These are phyloP conservation scores for Cetoscarus ocellatus DNA, from an alignment of 2,797 vertebrate genomes.

Conservation along the genomic window DNA sequence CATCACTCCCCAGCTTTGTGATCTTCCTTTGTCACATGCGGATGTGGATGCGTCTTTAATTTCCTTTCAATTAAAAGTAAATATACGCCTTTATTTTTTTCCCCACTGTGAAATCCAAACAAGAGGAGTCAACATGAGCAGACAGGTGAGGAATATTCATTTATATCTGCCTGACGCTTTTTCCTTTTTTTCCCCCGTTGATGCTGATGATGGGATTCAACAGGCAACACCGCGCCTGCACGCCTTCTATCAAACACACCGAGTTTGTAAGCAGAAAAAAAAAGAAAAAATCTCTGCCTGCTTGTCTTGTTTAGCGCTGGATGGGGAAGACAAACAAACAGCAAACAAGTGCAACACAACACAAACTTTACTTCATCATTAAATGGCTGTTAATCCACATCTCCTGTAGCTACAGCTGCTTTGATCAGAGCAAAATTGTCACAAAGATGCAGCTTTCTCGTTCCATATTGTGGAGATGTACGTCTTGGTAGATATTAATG, in stretches of 20 bases:
- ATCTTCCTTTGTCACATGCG: conserved; percentile 88
- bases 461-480: conserved; percentile 42
- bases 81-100: conserved; percentile 87
- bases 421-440: conserved; percentile 79
- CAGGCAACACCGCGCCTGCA: conserved; percentile 78
- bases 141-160: conserved; percentile 91
- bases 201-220: conserved; percentile 86
- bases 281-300: conserved; percentile 46
- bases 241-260: conserved; percentile 75
- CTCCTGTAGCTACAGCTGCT: conserved; percentile 72
- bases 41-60: conserved; percentile 90
- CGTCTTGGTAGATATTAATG: conserved; percentile 51
- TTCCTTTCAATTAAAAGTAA: conserved; percentile 93
- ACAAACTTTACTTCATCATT: conserved; percentile 80
- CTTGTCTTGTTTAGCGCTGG: conserved; percentile 75
- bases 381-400: conserved; percentile 77
- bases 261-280: conserved; percentile 56
- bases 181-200: conserved; percentile 57
- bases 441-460: conserved; percentile 56
- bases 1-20: conserved; percentile 84
- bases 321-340: conserved; percentile 74
- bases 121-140: conserved; percentile 87
- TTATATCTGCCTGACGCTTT: conserved; percentile 76
- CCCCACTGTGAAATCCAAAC: conserved; percentile 89
- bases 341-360: conserved; percentile 71